Base-by-base conservation (phyloP, 2,113 vertebrate species). In the Scalopus aquaticus region DNA sequence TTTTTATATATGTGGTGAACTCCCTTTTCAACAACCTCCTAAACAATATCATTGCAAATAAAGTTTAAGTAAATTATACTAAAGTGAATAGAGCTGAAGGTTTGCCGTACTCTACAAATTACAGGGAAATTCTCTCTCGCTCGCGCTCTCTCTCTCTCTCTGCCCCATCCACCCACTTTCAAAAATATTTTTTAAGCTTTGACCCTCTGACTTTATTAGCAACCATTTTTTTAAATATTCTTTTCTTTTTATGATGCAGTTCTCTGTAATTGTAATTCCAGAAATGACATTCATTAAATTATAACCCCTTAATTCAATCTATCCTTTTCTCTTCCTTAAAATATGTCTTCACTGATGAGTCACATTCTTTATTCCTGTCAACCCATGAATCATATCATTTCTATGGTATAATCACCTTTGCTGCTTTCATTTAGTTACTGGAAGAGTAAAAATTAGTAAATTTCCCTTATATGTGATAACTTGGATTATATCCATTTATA, bases 211-310 rank as follows among this genome's bases (percentile, higher is more conserved):
- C 51, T 90, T 84, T 51, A 94, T 60, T 26, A 64, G 28, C n/a
- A 83, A 44, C 10, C 20, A 24, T 73, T 94, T 93, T 82, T 80
- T 84, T 91, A n/a, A n/a, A n/a, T n/a, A n/a, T 56, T 22, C 5
- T 80, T 87, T 37, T 15, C 64, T 62, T 81, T 82, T 93, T 76
- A 85, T 15, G 11, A n/a, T 76, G 73, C 94, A 69, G 74, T 93
- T 97, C 94, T 80, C 94, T 94, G 39, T 95, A 94, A 91, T 76
- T 54, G 46, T 49, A 49, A 49, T 79, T 93, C 51, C 82, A 93
- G 72, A 78, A 94, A 94, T 93, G 86, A 95, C 42, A 86, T 72
- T 51, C 86, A 96, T 97, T 97, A 83, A 94, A 91, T 97, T 80
- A 95, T 24, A 91, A 39, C 16, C 26, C 46, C 54, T 85, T 87